Percentiles rank a stretch among this genome's conserved stretches.
These are phyloP conservation scores for Nephila pilipes DNA, from an alignment of 1,140 invertebrate species.

Conservation along the genomic window DNA sequence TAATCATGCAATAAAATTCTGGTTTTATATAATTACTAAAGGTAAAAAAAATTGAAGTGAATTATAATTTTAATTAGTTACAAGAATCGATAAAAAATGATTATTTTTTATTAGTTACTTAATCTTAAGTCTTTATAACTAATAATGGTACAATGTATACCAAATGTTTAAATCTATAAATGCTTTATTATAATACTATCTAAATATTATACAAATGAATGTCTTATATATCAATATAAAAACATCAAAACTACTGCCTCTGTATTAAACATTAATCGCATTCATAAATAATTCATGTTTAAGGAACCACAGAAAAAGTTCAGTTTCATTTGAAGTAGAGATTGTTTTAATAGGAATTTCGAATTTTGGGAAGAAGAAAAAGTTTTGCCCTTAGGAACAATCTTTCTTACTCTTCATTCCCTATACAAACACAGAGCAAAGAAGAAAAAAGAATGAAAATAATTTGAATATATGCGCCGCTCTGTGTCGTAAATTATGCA, in stretches of 20 bases:
- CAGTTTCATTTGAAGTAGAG: conserved; percentile 7
- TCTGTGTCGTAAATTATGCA: conserved; percentile 54
- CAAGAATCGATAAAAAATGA: too few species aligned
- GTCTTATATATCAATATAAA: neutral
- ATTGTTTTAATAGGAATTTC: neutral
- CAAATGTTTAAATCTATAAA: too few species aligned
- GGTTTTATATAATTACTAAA: too few species aligned
- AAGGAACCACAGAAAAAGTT: conserved; percentile 5
- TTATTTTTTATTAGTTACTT: too few species aligned
- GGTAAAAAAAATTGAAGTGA: too few species aligned
- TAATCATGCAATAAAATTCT: too few species aligned
- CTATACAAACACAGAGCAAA: neutral
- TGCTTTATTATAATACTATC: too few species aligned
- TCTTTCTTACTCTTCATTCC: neutral
- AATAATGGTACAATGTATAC: too few species aligned
- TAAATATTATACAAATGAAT: too few species aligned
- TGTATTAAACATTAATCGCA: neutral
- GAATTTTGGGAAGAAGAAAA: neutral
- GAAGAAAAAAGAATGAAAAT: conserved; percentile 2
- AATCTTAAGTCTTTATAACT: too few species aligned
- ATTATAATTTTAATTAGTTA: too few species aligned
- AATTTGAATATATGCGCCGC: conserved; percentile 36
- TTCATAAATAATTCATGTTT: conserved; percentile 8
- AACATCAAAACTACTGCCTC: neutral
- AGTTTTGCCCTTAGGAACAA: neutral